Conservation (phyloP, 1,140 invertebrate genomes). For the Pissodes strobi region DNA sequence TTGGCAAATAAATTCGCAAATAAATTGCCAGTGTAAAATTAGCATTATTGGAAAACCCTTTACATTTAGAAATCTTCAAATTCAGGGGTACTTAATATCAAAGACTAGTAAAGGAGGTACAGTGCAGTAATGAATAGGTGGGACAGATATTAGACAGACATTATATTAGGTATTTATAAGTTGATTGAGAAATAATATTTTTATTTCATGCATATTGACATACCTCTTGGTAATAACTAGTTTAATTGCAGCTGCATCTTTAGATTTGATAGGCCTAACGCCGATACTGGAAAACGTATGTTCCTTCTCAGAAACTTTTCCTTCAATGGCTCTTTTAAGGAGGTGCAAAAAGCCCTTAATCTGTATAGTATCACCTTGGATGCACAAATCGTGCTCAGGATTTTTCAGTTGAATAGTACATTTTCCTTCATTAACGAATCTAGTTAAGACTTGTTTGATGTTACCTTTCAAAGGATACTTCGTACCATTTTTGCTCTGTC, state of each 20-base stretch:
- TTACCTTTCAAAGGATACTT: slow-evolving; percentile 71
- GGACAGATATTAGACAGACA: too few species aligned
- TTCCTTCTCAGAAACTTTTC: slow-evolving; percentile 62
- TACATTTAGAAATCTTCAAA: too few species aligned
- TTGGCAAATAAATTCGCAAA: too few species aligned
- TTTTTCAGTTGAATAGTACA: slow-evolving; percentile 71
- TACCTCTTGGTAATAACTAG: slow-evolving; percentile 62
- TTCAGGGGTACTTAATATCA: too few species aligned
- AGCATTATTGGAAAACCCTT: too few species aligned
- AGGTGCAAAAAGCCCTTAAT: slow-evolving; percentile 71
- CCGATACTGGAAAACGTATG: slow-evolving; percentile 60
- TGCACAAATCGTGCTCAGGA: slow-evolving; percentile 71
- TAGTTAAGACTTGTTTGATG: slow-evolving; percentile 68
- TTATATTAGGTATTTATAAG: too few species aligned
- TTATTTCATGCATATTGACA: too few species aligned
- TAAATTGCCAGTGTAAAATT: too few species aligned
- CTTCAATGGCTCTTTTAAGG: slow-evolving; percentile 65
- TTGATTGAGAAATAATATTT: too few species aligned
- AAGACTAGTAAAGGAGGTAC: too few species aligned
- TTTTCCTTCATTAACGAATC: slow-evolving; percentile 74
- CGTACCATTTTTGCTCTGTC: slow-evolving; percentile 66
- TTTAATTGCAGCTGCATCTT: slow-evolving; percentile 59
- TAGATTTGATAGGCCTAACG: slow-evolving; percentile 57
- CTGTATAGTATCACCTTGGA: slow-evolving; percentile 68
- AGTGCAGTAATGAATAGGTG: too few species aligned